Conservation (phyloP, 2,888 invertebrate species). For the Orthosia cruda region DNA sequence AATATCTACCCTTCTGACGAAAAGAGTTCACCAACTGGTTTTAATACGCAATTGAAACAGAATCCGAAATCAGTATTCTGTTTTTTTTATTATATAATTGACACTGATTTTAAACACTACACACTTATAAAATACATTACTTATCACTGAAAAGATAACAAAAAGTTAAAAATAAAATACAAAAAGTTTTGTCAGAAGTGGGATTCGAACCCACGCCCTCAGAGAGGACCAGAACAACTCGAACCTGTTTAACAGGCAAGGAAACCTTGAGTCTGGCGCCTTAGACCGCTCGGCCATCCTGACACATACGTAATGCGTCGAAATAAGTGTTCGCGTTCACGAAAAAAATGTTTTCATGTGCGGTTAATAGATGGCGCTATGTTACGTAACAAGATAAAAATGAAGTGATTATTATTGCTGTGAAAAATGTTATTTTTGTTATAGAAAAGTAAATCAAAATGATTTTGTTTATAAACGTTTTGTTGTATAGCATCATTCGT, state of each 20-base stretch:
- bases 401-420: background rate
- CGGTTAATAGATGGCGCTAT: conserved; percentile 76
- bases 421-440: conserved; percentile 5
- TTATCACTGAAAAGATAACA: conserved; percentile 22
- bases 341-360: conserved; percentile 33
- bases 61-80: conserved; percentile 4
- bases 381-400: conserved; percentile 4
- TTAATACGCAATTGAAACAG: conserved; percentile 30
- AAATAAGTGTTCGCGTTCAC: conserved; percentile 74
- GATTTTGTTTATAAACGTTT: conserved; percentile 8
- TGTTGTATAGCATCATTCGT: background rate
- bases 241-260: conserved; percentile 93
- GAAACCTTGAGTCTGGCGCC: conserved; percentile 93
- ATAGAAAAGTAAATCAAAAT: background rate
- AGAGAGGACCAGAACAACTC: conserved; percentile 94
- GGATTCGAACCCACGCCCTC: conserved; percentile 96
- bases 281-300: conserved; percentile 98
- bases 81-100: conserved; percentile 38
- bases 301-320: conserved; percentile 82
- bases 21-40: conserved; percentile 1
- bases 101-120: conserved; percentile 15
- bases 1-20: conserved; percentile 27
- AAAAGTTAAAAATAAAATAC: conserved; percentile 54
- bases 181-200: conserved; percentile 94
- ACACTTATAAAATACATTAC: background rate